Percentiles rank a stretch among this genome's conserved stretches.
These are phyloP conservation scores for Abrostola triplasia DNA, from an alignment of 2,888 invertebrate genomes.

Conservation along the genomic window DNA sequence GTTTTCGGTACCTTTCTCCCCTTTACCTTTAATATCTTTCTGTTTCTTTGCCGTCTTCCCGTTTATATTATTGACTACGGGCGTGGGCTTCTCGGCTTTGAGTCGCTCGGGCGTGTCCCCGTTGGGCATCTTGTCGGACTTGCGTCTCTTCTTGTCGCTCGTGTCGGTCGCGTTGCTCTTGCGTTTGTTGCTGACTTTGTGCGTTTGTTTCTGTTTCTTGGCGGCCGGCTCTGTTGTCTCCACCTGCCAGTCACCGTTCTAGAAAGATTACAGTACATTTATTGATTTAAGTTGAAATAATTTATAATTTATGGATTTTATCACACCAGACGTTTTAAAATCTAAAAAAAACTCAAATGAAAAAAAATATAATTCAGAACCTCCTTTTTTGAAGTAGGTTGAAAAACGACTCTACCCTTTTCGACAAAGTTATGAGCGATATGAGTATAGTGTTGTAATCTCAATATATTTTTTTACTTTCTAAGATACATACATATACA, in stretches of 20 bases:
- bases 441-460: too few relatives aligned
- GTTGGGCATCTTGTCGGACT: slow-evolving; percentile 25
- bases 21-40: slow-evolving; percentile 1
- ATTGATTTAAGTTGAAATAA: too few relatives aligned
- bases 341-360: too few relatives aligned
- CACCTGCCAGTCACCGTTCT: slow-evolving; percentile 76
- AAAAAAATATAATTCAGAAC: too few relatives aligned
- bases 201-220: slow-evolving; percentile 58
- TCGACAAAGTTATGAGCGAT: too few relatives aligned
- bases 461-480: too few relatives aligned
- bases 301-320: too few relatives aligned
- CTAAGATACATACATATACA: too few relatives aligned
- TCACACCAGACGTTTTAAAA: too few relatives aligned
- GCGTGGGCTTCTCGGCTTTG: slow-evolving; percentile 35
- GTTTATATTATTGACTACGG: slow-evolving; percentile 19
- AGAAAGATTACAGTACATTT: too few relatives aligned
- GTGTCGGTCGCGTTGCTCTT: slow-evolving; percentile 33
- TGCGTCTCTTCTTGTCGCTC: slow-evolving; percentile 51
- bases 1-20: slow-evolving; percentile 41
- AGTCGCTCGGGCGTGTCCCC: slow-evolving; percentile 41
- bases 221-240: slow-evolving; percentile 60
- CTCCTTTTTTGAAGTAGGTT: too few relatives aligned
- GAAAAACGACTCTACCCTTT: too few relatives aligned
- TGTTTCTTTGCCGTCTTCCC: slow-evolving; percentile 10
- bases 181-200: slow-evolving; percentile 71